Evolutionary conservation across 2,113 vertebrate genomes (phyloP).

Genomic region (Burhinus oedicnemus): DNA sequence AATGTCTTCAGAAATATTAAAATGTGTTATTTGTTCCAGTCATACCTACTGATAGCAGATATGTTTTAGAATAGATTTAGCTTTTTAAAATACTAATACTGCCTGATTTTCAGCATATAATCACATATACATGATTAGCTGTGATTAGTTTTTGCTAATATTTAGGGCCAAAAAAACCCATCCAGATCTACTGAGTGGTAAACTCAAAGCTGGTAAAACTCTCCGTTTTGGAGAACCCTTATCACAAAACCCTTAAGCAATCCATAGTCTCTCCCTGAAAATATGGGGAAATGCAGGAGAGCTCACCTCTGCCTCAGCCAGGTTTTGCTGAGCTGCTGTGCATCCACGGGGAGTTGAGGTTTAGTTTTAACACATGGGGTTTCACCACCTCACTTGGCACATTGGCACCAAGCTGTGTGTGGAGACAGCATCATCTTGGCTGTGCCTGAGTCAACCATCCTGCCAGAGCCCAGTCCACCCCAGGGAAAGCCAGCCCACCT

Average conservation of each 20-base stretch:
- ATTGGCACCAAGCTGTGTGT: fast-evolving
- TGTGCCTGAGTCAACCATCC: neutral
- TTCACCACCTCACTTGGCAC: neutral
- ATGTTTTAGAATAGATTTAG: neutral
- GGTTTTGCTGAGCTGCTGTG: neutral
- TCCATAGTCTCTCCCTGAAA: fast-evolving
- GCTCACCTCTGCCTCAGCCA: neutral
- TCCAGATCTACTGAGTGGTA: neutral
- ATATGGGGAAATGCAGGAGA: neutral
- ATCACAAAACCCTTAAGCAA: neutral
- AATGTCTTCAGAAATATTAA: neutral
- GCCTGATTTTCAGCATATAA: neutral
- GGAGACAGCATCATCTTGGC: neutral
- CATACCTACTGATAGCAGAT: neutral
- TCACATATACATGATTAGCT: no score
- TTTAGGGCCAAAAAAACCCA: neutral
- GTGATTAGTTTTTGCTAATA: neutral
- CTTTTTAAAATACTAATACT: neutral
- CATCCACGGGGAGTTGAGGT: neutral
- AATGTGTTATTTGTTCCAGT: neutral
- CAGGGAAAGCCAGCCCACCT: neutral
- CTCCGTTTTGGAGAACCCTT: neutral
- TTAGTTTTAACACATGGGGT: fast-evolving
- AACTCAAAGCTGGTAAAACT: neutral
- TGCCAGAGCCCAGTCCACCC: fast-evolving